These are phyloP conservation scores for Mellilla xanthometata DNA, from an alignment of 2,888 invertebrate species.

Conservation along the genomic window DNA sequence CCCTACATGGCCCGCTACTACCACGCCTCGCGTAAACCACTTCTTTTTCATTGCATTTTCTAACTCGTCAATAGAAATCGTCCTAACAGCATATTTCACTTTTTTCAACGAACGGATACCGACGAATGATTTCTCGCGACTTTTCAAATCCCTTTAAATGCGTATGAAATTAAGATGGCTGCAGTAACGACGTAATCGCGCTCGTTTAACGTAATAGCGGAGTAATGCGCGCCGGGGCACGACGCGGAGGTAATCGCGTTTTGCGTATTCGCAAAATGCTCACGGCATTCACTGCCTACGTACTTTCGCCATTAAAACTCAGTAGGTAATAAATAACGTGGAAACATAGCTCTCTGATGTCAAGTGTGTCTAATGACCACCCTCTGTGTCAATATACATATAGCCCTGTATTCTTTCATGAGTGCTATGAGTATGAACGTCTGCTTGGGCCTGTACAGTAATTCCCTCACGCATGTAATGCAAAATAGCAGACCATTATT, in stretches of 20 bases:
- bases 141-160: constrained; percentile 60
- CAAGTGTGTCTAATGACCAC: constrained; percentile 52
- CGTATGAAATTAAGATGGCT: constrained; percentile 68
- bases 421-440: neutral
- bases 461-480: constrained; percentile 6
- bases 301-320: constrained; percentile 60
- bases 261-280: constrained; percentile 69
- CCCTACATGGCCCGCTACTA: constrained; percentile 73
- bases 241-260: constrained; percentile 57
- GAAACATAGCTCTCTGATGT: constrained; percentile 40
- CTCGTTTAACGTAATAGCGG: constrained; percentile 71
- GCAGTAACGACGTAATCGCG: constrained; percentile 65
- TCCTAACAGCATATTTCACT: constrained; percentile 72
- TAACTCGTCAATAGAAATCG: constrained; percentile 80
- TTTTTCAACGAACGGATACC: constrained; percentile 66
- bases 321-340: constrained; percentile 54
- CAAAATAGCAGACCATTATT: constrained; percentile 7
- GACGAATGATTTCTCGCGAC: constrained; percentile 59
- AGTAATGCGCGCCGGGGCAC: constrained; percentile 48
- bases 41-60: constrained; percentile 80
- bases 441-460: constrained; percentile 1
- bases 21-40: constrained; percentile 74
- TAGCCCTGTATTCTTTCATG: constrained; percentile 5
- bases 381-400: constrained; percentile 42
- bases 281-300: constrained; percentile 52